Conservation (phyloP, 2,797 vertebrate species). For the Sylvia borin region DNA sequence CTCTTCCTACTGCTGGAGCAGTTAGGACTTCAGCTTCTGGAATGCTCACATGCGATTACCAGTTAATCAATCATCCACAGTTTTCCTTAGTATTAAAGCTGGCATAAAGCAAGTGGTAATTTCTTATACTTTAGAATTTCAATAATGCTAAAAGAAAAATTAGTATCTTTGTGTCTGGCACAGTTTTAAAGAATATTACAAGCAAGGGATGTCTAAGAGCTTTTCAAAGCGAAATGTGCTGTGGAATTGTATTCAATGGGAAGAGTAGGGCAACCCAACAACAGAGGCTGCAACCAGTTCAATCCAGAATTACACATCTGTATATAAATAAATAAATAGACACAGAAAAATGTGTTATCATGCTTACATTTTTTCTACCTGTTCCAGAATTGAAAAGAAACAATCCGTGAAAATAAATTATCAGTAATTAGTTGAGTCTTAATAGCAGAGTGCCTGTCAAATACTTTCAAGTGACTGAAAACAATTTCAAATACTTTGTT, state of each 20-base stretch:
- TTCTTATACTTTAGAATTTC: neutral
- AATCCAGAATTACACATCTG: neutral
- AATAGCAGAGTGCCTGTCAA: neutral
- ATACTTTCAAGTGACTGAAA: slow-evolving; percentile 15
- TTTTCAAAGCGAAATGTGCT: neutral
- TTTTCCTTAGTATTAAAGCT: neutral
- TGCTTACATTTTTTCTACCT: neutral
- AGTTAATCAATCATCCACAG: neutral
- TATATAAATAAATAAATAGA: neutral
- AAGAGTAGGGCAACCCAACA: neutral
- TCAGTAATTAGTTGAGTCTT: neutral
- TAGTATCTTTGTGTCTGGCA: neutral
- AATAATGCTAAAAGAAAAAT: neutral
- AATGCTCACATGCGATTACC: neutral
- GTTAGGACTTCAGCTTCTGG: neutral
- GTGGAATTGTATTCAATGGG: neutral
- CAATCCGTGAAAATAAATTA: neutral
- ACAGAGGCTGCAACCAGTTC: neutral
- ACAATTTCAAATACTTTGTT: neutral
- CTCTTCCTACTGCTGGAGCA: neutral
- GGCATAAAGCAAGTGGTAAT: neutral
- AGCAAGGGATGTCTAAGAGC: neutral
- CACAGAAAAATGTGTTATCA: neutral
- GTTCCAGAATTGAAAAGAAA: neutral
- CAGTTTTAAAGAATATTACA: neutral